Percentiles rank a stretch among this genome's conserved stretches.
phyloP scores from a whole-genome alignment of 2,797 vertebrate genomes.

The Leptatherina wallacei region DNA sequence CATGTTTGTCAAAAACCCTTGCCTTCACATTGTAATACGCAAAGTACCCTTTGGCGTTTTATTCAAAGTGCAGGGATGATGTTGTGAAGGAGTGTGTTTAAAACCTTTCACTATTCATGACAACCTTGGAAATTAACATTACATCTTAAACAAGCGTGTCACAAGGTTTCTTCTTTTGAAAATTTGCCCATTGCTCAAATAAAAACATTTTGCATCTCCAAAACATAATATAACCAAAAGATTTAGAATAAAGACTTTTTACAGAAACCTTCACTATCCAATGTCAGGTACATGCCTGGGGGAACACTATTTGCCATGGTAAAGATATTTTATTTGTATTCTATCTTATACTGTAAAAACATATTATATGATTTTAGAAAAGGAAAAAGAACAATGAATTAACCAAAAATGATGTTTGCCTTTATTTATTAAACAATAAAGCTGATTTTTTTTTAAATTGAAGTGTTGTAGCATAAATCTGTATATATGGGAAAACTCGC shows the following conservation, averaged over 20 bases:
- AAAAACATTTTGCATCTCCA: not conserved
- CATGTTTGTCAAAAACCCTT: conserved; percentile 13
- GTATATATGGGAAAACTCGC: too few relatives aligned
- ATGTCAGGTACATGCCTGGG: not conserved
- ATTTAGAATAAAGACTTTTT: not conserved
- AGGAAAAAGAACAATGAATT: not conserved
- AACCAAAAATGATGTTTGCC: not conserved
- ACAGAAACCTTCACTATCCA: not conserved
- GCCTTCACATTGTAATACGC: conserved; percentile 9
- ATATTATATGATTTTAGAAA: not conserved
- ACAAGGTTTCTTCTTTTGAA: not conserved
- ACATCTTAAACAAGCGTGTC: conserved; percentile 1
- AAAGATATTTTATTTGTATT: not conserved
- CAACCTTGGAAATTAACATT: conserved; percentile 4
- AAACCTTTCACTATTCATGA: conserved; percentile 1
- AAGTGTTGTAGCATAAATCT: too few relatives aligned
- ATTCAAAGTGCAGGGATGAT: conserved; percentile 2
- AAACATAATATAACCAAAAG: not conserved
- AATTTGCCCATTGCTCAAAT: not conserved
- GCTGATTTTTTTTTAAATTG: too few relatives aligned
- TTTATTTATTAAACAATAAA: too few relatives aligned
- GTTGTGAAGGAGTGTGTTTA: conserved; percentile 8
- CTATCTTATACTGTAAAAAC: not conserved
- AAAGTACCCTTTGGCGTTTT: conserved; percentile 6
- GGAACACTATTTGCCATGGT: not conserved